Evolutionary conservation across 2,888 invertebrate genomes (phyloP).

Genomic region (Eueremaeus valkanovi): DNA sequence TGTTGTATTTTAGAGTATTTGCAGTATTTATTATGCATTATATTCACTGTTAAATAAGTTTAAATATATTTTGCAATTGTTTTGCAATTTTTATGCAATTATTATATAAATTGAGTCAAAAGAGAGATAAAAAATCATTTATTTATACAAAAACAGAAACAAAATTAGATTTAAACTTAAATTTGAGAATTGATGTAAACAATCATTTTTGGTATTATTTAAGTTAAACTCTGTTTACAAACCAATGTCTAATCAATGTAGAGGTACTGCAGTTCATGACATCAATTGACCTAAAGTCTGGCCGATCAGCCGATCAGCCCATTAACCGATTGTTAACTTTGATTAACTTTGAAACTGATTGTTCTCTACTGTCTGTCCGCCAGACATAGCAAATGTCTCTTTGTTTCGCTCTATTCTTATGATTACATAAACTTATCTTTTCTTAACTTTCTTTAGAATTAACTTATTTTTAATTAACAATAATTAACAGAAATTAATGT

Average conservation of each 20-base stretch:
- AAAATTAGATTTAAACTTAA: background rate
- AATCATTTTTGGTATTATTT: background rate
- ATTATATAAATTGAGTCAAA: conserved; percentile 18
- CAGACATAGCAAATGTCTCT: background rate
- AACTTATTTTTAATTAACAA: background rate
- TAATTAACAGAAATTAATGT: background rate
- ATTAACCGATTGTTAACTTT: background rate
- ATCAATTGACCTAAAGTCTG: background rate
- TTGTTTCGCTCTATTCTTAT: background rate
- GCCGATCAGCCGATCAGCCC: too few relatives aligned
- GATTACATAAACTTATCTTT: background rate
- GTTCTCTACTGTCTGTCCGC: background rate
- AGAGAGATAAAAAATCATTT: background rate
- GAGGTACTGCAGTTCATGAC: background rate
- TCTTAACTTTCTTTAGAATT: background rate
- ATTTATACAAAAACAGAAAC: background rate
- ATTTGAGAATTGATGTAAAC: background rate
- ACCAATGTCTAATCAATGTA: conserved; percentile 22
- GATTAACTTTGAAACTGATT: background rate
- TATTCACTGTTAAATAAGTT: conserved; percentile 5
- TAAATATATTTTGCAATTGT: conserved; percentile 22
- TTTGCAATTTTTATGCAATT: conserved; percentile 34
- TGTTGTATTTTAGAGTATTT: conserved; percentile 34
- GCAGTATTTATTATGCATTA: conserved; percentile 32
- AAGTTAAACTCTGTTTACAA: background rate